Percentiles rank a stretch among this genome's conserved stretches.
These are phyloP conservation scores for Ariolimax columbianus DNA, from an alignment of 2,888 invertebrate genomes.

Conservation along the genomic window DNA sequence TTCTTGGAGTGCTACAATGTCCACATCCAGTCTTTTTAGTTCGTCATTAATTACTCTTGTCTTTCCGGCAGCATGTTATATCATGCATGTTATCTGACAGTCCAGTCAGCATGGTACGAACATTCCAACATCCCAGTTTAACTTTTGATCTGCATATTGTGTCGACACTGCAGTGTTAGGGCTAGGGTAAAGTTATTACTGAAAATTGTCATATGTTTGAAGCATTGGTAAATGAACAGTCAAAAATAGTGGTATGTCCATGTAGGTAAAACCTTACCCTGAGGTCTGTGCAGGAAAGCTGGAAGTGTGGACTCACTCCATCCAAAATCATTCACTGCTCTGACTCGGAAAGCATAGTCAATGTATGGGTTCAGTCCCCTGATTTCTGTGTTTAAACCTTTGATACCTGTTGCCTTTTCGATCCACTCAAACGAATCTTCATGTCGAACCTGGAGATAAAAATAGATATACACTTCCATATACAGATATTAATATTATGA, in stretches of 20 bases:
- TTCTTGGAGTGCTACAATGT: no score
- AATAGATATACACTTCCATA: neutral
- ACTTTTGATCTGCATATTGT: no score
- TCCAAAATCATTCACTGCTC: conserved; percentile 97
- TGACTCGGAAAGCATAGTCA: conserved; percentile 95
- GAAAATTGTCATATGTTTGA: no score
- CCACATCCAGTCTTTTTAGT: no score
- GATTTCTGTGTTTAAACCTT: conserved; percentile 61
- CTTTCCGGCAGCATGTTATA: no score
- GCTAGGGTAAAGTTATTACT: no score
- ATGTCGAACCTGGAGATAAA: conserved; percentile 45
- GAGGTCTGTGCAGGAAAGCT: conserved; percentile 68
- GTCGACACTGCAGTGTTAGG: no score
- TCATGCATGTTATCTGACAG: no score
- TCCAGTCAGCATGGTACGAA: no score
- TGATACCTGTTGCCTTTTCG: conserved; percentile 66
- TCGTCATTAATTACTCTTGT: no score
- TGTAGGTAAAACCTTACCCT: conserved; percentile 50
- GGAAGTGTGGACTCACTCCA: conserved; percentile 83
- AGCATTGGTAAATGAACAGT: no score
- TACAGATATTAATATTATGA: neutral
- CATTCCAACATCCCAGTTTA: no score
- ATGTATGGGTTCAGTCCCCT: conserved; percentile 88
- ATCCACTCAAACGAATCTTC: conserved; percentile 71
- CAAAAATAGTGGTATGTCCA: neutral